Conservation (phyloP, 1,140 invertebrate genomes). For the Reticulitermes speratus region DNA sequence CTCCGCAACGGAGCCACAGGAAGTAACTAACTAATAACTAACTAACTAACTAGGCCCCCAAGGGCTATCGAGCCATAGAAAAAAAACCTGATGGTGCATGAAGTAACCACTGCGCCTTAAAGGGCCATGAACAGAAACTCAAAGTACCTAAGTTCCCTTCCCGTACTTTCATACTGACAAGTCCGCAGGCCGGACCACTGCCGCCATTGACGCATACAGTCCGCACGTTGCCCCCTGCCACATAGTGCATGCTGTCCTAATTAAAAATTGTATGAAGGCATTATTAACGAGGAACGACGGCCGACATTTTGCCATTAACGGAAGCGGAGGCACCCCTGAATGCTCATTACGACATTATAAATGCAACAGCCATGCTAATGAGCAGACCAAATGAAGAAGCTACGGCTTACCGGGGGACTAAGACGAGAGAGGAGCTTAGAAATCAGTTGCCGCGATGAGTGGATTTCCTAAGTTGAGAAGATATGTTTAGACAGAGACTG, state of each 20-base stretch:
- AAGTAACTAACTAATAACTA: no score
- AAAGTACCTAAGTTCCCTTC: no score
- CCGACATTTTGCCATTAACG: background rate
- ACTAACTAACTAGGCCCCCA: no score
- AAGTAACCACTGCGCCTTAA: no score
- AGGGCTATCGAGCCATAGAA: no score
- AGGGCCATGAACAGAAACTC: no score
- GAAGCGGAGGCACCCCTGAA: background rate
- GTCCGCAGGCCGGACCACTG: no score
- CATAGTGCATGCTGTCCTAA: background rate
- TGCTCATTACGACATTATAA: conserved; percentile 9
- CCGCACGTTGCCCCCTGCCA: background rate
- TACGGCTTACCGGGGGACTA: background rate
- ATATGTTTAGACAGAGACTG: no score
- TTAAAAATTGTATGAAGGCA: background rate
- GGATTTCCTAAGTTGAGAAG: background rate
- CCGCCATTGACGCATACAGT: no score
- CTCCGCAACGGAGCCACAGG: no score
- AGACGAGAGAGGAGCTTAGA: background rate
- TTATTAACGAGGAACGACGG: background rate
- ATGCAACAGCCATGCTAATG: background rate
- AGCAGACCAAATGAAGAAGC: background rate
- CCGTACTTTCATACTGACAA: no score
- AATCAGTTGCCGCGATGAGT: background rate
- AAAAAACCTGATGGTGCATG: no score